A percentile compares a stretch with the other conserved stretches of the same genome.
Evolutionary conservation across 2,113 vertebrate genomes (phyloP).

Genomic region (Amphilophus citrinellus): DNA sequence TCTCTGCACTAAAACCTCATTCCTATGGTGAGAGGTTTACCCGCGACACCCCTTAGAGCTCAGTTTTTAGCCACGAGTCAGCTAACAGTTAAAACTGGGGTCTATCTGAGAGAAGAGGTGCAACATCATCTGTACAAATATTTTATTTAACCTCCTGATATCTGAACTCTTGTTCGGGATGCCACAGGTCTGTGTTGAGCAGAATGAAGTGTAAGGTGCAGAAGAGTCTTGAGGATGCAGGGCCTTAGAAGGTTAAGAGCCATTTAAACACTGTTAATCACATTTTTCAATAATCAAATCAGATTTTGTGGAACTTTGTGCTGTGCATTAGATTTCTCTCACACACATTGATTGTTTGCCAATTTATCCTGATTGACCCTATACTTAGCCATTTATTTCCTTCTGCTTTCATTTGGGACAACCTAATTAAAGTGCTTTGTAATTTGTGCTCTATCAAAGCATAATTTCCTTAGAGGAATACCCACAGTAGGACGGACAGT

Average conservation of each 20-base stretch:
- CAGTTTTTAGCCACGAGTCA: too few relatives aligned
- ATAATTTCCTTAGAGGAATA: fast-evolving
- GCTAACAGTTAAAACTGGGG: not conserved
- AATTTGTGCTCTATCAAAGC: not conserved
- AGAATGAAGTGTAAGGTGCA: not conserved
- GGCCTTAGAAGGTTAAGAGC: not conserved
- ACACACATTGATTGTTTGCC: not conserved
- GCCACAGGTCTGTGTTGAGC: not conserved
- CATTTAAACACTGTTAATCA: not conserved
- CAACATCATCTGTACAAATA: not conserved
- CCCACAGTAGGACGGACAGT: not conserved
- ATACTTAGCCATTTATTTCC: too few relatives aligned
- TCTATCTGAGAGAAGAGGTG: not conserved
- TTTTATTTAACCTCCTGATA: not conserved
- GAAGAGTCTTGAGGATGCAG: not conserved
- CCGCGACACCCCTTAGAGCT: too few relatives aligned
- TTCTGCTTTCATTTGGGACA: not conserved
- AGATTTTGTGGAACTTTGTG: not conserved
- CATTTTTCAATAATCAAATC: too few relatives aligned
- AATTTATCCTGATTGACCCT: not conserved
- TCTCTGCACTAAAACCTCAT: not conserved
- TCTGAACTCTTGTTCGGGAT: not conserved
- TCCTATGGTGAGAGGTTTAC: not conserved
- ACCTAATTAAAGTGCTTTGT: not conserved
- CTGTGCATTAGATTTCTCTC: too few relatives aligned